Conservation (phyloP, 2,888 invertebrate genomes). For the Acleris sparsana region DNA sequence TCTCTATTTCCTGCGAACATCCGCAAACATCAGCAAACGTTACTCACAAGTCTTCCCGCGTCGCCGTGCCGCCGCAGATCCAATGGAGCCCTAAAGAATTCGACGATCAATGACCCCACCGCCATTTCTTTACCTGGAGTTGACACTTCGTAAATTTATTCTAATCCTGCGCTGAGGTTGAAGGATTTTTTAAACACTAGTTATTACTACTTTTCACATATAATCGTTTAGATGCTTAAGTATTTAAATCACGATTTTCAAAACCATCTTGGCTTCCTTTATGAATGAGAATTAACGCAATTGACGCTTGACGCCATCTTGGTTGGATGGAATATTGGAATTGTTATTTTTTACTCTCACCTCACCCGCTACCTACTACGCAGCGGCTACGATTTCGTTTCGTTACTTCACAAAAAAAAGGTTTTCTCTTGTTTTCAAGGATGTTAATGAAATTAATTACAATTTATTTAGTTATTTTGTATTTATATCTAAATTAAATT, state of each 20-base stretch:
- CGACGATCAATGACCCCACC: constrained; percentile 62
- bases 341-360: constrained; percentile 12
- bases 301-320: constrained; percentile 28
- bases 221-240: neutral
- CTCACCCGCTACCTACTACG: no score
- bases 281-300: no score
- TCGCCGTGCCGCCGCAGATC: constrained; percentile 42
- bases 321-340: neutral
- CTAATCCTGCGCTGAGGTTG: constrained; percentile 12
- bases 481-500: no score
- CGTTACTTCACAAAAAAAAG: neutral
- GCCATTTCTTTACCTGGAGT: constrained; percentile 66
- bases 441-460: no score
- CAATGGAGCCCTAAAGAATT: constrained; percentile 51
- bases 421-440: no score
- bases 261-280: no score
- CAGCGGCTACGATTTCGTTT: constrained; percentile 24
- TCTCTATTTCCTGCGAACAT: constrained; percentile 73
- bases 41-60: constrained; percentile 60
- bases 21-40: constrained; percentile 62
- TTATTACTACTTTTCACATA: constrained; percentile 10
- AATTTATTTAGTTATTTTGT: no score
- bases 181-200: neutral
- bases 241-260: constrained; percentile 4
- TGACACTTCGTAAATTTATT: constrained; percentile 33